Base-by-base conservation (phyloP, 2,888 invertebrate genomes). In the Volucella bombylans region DNA sequence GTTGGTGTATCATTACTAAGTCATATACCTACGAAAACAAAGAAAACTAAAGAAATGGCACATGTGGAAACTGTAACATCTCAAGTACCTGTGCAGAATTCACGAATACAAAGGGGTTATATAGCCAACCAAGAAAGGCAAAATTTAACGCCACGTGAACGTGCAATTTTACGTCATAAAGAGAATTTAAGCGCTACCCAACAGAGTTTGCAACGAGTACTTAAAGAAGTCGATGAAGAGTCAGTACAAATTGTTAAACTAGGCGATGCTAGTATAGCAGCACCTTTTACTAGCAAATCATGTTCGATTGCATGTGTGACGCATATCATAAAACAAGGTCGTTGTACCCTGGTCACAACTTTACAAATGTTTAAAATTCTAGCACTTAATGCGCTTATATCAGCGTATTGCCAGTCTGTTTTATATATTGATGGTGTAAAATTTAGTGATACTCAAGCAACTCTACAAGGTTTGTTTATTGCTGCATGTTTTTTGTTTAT, bases 331-430 rank as follows among this genome's bases (percentile, higher is more conserved):
- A 99, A 99, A 91, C 99, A 99, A 93, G 99, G 99, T 1, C 95
- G 99, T 23, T 99, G 99, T 91, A 99, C 99, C 0, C 93, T 99
- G 80, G 99, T 99, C 18, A 99, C 99, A 0, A 99, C 99, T 0
- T 93, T 99, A 81, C 99, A 99, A 92, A 99, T 99, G 99, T 99
- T 99, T 93, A 99, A 99, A 93, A 99, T 99, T 88, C 93, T 99
- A 74, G 99, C 99, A 0, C 92, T 99, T 71, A 99, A 99, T 91
- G 99, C 99, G 0, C 94, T 99, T 3, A 97, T 99, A 87, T 94
- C 99, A 87, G 99, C 99, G 0, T 99, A 99, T 93, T 98, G 98
- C 89, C 99, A 99, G 92, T 99, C 99, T 3, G 99, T 99, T 38
- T 93, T 99, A 23, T 99, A 99, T 91, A 94, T 99, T 87, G 99